Evolutionary conservation across 2,113 vertebrate species (phyloP).

Genomic region (Heterochromis multidens): DNA sequence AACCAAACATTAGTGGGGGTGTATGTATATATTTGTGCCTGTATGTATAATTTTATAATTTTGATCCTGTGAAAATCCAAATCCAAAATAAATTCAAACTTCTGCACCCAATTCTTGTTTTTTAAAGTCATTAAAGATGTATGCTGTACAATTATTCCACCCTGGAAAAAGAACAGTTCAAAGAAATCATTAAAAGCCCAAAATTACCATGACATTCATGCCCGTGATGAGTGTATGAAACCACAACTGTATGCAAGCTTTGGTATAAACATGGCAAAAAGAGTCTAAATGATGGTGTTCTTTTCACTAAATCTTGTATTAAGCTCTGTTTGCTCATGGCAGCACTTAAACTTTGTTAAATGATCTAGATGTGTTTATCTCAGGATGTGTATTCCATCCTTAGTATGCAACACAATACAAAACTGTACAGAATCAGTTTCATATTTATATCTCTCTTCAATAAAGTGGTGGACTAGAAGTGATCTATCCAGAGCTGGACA

Average conservation of each 20-base stretch:
- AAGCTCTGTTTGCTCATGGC: background rate
- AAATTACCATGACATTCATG: background rate
- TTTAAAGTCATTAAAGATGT: background rate
- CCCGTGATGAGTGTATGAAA: background rate
- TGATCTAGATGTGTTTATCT: background rate
- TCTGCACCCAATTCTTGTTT: background rate
- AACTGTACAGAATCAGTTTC: background rate
- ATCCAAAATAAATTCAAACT: background rate
- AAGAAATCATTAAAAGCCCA: background rate
- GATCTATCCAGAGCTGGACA: conserved; percentile 62
- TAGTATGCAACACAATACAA: background rate
- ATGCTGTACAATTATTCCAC: background rate
- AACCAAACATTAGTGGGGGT: background rate
- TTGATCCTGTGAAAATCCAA: background rate
- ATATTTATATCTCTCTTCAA: background rate
- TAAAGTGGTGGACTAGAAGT: conserved; percentile 65
- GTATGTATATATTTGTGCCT: background rate
- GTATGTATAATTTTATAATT: background rate
- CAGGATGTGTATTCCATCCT: background rate
- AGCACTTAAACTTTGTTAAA: background rate
- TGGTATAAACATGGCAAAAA: no score
- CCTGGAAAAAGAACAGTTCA: background rate
- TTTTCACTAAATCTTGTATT: background rate
- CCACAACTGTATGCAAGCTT: background rate
- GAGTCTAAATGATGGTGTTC: no score